Conservation (phyloP, 2,113 vertebrate species). For the Sorex araneus region DNA sequence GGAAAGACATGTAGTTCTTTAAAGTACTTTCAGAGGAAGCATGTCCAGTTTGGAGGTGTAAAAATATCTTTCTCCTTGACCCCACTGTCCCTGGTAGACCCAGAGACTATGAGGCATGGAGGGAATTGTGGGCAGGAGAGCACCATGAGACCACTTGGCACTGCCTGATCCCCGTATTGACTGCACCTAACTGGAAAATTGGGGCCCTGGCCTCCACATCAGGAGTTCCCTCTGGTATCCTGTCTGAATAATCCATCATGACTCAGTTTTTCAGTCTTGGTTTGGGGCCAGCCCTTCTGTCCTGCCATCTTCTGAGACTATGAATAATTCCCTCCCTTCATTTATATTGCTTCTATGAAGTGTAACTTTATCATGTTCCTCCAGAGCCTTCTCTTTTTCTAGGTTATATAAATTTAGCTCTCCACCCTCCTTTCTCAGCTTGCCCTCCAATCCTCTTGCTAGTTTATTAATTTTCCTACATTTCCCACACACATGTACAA, state of each 20-base stretch:
- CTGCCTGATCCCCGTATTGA: not conserved
- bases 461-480: constrained; percentile 68
- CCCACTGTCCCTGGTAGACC: not conserved
- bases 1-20: not conserved
- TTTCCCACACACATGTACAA: constrained; percentile 15
- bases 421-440: constrained; percentile 33
- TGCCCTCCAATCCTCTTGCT: constrained; percentile 73
- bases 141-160: accelerated
- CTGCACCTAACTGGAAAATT: too few relatives aligned
- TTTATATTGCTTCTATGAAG: constrained; percentile 71
- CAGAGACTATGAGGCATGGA: not conserved
- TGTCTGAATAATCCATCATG: not conserved
- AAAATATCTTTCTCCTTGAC: not conserved
- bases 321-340: constrained; percentile 70
- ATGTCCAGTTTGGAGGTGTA: not conserved
- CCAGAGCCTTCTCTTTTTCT: constrained; percentile 76
- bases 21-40: constrained; percentile 28
- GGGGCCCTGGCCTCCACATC: not conserved
- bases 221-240: not conserved
- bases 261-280: constrained; percentile 8
- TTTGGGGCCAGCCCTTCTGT: constrained; percentile 43
- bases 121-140: not conserved
- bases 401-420: constrained; percentile 81
- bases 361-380: constrained; percentile 66
- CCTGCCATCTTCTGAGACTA: constrained; percentile 62